Evolutionary conservation across 2,797 vertebrate species (phyloP).

Genomic region (Chrysocyon brachyurus): DNA sequence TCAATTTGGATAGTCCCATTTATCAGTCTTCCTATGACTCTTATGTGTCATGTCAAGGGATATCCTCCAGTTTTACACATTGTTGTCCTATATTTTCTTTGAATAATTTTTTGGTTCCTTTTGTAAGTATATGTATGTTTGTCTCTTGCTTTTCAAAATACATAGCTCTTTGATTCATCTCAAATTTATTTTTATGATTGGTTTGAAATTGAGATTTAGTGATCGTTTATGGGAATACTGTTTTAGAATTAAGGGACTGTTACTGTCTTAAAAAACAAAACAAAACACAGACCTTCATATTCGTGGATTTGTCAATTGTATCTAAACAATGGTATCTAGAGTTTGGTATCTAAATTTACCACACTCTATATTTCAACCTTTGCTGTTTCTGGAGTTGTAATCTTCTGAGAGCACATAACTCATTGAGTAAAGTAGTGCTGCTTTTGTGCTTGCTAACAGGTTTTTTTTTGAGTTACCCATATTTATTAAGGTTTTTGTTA

Average conservation of each 20-base stretch:
- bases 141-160: neutral
- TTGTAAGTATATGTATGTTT: neutral
- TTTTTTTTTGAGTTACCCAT: neutral
- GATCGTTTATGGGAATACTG: neutral
- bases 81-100: neutral
- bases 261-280: neutral
- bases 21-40: neutral
- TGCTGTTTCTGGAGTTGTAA: neutral
- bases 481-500: slow-evolving; percentile 21
- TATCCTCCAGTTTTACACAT: neutral
- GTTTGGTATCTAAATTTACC: too few relatives aligned
- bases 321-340: too few relatives aligned
- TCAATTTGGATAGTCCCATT: neutral
- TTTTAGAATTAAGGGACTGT: neutral
- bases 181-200: neutral
- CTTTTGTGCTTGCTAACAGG: neutral
- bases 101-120: neutral
- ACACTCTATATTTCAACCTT: neutral
- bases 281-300: neutral
- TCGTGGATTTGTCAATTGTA: neutral
- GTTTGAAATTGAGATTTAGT: slow-evolving; percentile 17
- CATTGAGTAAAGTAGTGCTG: neutral
- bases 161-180: neutral
- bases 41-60: neutral
- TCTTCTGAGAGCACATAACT: neutral